Evolutionary conservation across 1,140 invertebrate species (phyloP).

Genomic region (Macrobrachium rosenbergii): DNA sequence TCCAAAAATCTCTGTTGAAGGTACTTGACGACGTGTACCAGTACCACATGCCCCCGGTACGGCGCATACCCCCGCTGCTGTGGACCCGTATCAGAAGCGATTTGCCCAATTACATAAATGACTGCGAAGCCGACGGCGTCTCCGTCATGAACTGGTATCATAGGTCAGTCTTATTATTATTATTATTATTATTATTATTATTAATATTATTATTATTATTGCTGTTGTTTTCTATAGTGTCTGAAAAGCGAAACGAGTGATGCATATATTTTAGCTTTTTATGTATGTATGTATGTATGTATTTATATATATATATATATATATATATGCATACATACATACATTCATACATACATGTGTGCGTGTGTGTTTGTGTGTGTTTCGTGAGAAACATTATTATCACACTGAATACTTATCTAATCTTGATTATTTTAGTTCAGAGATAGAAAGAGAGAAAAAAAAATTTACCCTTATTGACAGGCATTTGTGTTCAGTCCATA

Average conservation of each 20-base stretch:
- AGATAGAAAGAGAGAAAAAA: neutral
- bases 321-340: neutral
- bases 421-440: neutral
- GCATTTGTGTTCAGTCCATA: neutral
- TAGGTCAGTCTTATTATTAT: constrained; percentile 69
- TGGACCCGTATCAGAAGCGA: constrained; percentile 97
- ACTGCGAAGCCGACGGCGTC: constrained; percentile 96
- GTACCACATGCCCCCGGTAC: constrained; percentile 95
- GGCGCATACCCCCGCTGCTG: constrained; percentile 92
- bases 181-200: too few species aligned
- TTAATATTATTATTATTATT: too few species aligned
- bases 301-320: constrained; percentile 30
- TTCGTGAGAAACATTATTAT: neutral
- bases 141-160: constrained; percentile 99
- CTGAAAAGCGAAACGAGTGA: neutral
- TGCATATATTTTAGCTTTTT: neutral
- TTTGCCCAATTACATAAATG: constrained; percentile 94
- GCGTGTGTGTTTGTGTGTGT: too few species aligned
- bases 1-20: constrained; percentile 49
- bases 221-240: too few species aligned
- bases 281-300: constrained; percentile 11
- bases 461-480: too few species aligned
- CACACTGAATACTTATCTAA: too few species aligned
- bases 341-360: too few species aligned
- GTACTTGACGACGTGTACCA: constrained; percentile 98